Conservation (phyloP, 2,797 vertebrate genomes). For the Dendrocincla tyrannina region DNA sequence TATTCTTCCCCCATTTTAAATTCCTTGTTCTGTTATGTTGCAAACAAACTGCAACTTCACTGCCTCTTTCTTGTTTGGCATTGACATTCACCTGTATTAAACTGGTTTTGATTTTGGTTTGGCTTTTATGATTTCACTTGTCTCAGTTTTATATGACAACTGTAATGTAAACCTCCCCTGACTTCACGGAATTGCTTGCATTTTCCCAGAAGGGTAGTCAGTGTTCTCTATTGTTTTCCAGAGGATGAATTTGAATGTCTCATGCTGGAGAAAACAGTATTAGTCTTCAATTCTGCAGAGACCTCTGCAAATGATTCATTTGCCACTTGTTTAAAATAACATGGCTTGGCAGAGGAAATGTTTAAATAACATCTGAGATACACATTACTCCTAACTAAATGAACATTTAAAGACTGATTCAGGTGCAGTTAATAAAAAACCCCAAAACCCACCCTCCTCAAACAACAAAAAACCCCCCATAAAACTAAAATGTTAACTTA, state of each 20-base stretch:
- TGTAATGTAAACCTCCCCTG: background rate
- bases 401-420: constrained; percentile 48
- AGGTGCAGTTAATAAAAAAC: background rate
- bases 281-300: constrained; percentile 38
- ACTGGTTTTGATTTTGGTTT: background rate
- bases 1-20: background rate
- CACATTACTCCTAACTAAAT: constrained; percentile 31
- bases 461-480: background rate
- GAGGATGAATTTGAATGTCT: constrained; percentile 43
- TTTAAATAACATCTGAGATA: constrained; percentile 63
- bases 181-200: background rate
- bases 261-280: constrained; percentile 10
- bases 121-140: constrained; percentile 16
- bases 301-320: constrained; percentile 19
- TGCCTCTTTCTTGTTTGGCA: background rate
- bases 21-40: background rate
- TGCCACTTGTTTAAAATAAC: constrained; percentile 52
- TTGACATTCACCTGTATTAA: background rate
- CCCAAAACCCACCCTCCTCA: background rate
- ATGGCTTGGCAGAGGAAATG: constrained; percentile 12
- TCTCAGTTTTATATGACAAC: background rate
- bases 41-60: background rate
- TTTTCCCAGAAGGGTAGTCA: constrained; percentile 1
- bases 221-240: background rate
- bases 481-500: background rate